Evolutionary conservation across 1,140 invertebrate species (phyloP), one percentile per base, ranked within the genome.

Genomic region (Caerostris extrusa): DNA sequence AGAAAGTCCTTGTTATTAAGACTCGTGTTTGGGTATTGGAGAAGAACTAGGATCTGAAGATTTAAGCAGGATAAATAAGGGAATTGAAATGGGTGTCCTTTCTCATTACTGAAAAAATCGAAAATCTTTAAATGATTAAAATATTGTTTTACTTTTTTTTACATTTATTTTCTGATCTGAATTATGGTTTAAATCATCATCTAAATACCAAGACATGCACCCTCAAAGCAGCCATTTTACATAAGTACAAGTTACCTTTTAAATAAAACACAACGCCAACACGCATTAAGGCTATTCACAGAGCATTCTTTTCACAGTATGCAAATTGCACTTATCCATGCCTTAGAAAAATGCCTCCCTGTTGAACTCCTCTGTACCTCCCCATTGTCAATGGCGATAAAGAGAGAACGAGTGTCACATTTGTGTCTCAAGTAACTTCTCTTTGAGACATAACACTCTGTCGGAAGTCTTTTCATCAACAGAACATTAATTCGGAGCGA

Each of bases 321-420:
- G 71, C 50, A 77, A 77, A 77, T 77, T 34, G 19, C 14, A 8
- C 7, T 34, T 4, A 5, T 10, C 53, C 14, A 50, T 50, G 14
- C 50, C 53, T 12, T 12, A 77, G 12, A 17, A n/a, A 34, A 67
- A 67, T 10, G 5, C 71, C 71, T 77, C 53, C 17, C 17, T 14
- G 61, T 14, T 64, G 4, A 64, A 14, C 17, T 64, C 61, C 10
- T 17, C 61, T 14, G 10, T 17, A 64, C 61, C 71, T 77, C 12
- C 34, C 71, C 71, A 77, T 77, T 77, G 71, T 77, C 50, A 12
- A 77, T 34, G 69, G 8, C n/a, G 67, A 69, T n/a, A 69, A 53
- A 53, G 71, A 19, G 34, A 34, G 34, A 34, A 34, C 34, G 19
- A 12, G 12, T 64, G 61, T 64, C 17, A 5, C 61, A 64, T 64